A percentile compares a stretch with the other conserved stretches of the same genome.
Conservation (phyloP, 2,113 vertebrate species). For the Ameiurus melas region DNA sequence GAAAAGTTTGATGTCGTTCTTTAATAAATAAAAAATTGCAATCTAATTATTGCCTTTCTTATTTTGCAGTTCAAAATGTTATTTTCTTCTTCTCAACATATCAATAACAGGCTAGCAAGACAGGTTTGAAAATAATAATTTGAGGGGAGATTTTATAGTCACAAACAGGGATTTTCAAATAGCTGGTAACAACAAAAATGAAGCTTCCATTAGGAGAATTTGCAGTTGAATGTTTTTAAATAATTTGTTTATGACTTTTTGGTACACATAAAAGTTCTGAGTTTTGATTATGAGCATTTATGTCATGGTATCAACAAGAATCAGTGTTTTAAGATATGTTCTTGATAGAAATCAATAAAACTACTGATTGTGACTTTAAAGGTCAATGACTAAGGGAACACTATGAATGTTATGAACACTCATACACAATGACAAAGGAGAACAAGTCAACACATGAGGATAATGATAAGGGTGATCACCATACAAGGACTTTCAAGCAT, state of each 20-base stretch:
- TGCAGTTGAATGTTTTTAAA: not conserved
- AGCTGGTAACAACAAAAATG: not conserved
- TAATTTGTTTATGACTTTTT: not conserved
- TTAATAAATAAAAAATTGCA: not conserved
- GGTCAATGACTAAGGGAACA: not conserved
- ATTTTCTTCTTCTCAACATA: not conserved
- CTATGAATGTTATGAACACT: conserved; percentile 1
- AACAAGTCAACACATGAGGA: conserved; percentile 6
- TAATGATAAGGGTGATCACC: conserved; percentile 16
- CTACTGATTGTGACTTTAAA: not conserved
- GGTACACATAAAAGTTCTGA: not conserved
- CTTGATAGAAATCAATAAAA: not conserved
- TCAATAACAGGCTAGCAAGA: not conserved
- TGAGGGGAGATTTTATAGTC: not conserved
- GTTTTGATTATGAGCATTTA: not conserved
- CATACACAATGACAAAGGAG: not conserved
- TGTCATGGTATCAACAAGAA: no score
- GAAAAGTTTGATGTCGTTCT: not conserved
- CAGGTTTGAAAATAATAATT: not conserved
- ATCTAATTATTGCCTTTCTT: not conserved
- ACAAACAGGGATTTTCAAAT: conserved; percentile 23
- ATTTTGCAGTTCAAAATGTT: not conserved
- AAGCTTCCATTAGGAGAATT: not conserved
- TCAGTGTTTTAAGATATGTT: not conserved
- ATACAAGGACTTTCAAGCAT: conserved; percentile 40